Base-by-base conservation (phyloP, 2,888 invertebrate species). In the Oligia latruncula region DNA sequence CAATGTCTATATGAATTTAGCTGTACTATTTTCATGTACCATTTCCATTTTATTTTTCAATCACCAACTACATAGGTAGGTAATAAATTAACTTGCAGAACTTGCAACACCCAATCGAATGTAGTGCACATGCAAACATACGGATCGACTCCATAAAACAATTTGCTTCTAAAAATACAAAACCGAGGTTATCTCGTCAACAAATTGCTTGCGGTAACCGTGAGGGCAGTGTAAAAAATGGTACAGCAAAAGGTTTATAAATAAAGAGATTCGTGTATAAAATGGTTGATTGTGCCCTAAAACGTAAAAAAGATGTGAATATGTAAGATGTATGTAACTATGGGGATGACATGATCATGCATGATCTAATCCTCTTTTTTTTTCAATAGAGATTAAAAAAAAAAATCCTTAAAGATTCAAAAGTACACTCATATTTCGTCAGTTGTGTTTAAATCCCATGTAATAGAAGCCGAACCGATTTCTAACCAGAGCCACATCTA, bases 111-210 rank as follows among this genome's bases (percentile, higher is more conserved):
- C 49, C 46, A 72, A 66, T 74, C 46, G 9, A 43, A 68, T 35
- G 17, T 72, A 85, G 77, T 77, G 55, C 76, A 52, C 35, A 43
- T 58, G 55, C 77, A 81, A 77, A 85, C 52, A 74, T 55, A 58
- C 58, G 4, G 35, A 64, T 46, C 8, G 29, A 74, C 3, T 15
- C 13, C 8, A 65, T 58, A 62, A 84, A 85, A 74, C 64, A 65
- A 77, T 72, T 85, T 77, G 46, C 49, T 67, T 73, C 49, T 65
- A 62, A 81, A 85, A 84, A 76, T 75, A 71, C 9, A 80, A 80
- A 74, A 60, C 29, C 67, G 35, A 64, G 11, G 65, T 43, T 85
- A 68, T 72, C 29, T 77, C 71, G 60, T 55, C 52, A 74, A 72
- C 29, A 68, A 43, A 67, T 60, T 40, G 17, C 9, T 66, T 4